These are phyloP conservation scores for Aegotheles bennettii DNA, from an alignment of 2,113 vertebrate species.

Conservation along the genomic window DNA sequence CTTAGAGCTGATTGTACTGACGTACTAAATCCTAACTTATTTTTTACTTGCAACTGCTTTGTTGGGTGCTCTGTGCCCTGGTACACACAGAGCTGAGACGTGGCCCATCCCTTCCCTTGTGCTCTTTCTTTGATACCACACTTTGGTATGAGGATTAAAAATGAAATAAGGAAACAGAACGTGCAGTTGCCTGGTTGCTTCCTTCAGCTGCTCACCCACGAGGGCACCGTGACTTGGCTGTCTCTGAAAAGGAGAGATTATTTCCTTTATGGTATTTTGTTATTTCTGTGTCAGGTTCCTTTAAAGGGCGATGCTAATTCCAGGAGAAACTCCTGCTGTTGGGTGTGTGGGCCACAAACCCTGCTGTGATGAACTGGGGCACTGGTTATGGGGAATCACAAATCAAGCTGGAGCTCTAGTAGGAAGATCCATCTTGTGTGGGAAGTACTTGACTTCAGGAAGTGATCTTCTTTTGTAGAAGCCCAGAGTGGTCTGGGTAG, in stretches of 20 bases:
- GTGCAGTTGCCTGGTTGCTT: background rate
- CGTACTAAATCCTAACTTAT: background rate
- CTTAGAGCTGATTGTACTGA: background rate
- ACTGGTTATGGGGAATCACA: background rate
- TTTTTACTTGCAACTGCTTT: background rate
- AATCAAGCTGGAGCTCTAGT: accelerated
- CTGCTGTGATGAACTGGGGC: too few relatives aligned
- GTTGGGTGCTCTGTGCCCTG: background rate
- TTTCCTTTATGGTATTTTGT: background rate
- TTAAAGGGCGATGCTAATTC: background rate
- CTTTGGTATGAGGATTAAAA: background rate
- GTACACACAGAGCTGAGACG: accelerated
- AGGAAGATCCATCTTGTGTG: background rate
- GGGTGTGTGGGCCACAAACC: background rate
- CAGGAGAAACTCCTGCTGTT: background rate
- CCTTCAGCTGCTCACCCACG: background rate
- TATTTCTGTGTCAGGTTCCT: background rate
- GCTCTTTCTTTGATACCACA: background rate
- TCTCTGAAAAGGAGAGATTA: background rate
- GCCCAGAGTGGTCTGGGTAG: too few relatives aligned
- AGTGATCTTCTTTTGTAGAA: too few relatives aligned
- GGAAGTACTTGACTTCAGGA: background rate
- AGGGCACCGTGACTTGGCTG: background rate
- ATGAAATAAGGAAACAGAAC: background rate
- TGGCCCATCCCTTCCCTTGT: background rate